These are phyloP conservation scores for Selenia dentaria DNA, from an alignment of 2,888 invertebrate species.

Conservation along the genomic window DNA sequence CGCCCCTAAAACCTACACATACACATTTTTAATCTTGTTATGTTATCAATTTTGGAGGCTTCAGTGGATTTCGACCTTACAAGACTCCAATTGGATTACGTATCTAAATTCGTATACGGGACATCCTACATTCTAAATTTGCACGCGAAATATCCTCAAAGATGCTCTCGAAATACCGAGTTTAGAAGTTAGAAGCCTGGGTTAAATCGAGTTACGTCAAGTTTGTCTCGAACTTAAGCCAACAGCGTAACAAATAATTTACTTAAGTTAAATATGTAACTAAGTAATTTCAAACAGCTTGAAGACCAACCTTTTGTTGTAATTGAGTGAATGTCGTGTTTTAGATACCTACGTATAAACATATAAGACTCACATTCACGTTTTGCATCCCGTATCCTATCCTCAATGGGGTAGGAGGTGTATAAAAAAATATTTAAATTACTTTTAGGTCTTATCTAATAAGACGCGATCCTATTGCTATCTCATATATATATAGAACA, in stretches of 20 bases:
- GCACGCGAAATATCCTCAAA: conserved; percentile 40
- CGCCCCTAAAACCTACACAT: no score
- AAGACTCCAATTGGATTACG: conserved; percentile 62
- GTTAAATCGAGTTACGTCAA: conserved; percentile 19
- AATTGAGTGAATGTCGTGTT: no score
- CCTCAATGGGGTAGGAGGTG: no score
- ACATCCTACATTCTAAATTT: conserved; percentile 29
- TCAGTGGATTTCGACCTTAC: conserved; percentile 20
- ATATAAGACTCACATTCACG: no score
- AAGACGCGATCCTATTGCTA: no score
- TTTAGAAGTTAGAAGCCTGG: conserved; percentile 15
- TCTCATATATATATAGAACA: no score
- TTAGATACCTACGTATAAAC: no score
- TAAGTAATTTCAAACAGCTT: conserved; percentile 4
- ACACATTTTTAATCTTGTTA: no score
- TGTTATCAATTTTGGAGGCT: not conserved
- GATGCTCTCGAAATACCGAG: conserved; percentile 26
- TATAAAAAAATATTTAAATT: no score
- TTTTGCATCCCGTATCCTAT: no score
- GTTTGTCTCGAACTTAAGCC: conserved; percentile 12
- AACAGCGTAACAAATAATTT: conserved; percentile 15
- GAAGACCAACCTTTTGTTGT: conserved; percentile 1
- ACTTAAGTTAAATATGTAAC: conserved; percentile 11
- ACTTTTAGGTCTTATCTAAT: no score
- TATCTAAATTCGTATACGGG: conserved; percentile 41